Base-by-base conservation (phyloP, 2,888 invertebrate genomes). In the Mimas tiliae region DNA sequence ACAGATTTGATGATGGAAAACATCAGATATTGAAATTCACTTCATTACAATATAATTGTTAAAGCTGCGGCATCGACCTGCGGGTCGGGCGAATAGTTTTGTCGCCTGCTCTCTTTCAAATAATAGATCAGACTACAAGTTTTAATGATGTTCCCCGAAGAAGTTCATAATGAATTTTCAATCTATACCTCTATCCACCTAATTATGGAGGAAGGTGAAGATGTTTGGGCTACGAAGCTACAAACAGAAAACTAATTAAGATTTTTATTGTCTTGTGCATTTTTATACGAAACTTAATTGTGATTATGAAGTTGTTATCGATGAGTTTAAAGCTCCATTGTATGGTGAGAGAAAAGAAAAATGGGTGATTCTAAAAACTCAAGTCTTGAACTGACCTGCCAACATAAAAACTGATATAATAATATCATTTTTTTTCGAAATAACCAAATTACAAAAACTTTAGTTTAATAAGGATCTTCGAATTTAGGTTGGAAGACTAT, bases 141-240 rank as follows among this genome's bases (percentile, higher is more conserved):
- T 58, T 58, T 58, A 58, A 58, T 58, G 58, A 42, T 58, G 58
- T 58, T 58, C 42, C 38, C 42, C 38, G 19, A 42, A 42, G 58
- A 19, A 58, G 58, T 58, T 58, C 58, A 42, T 58, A 42, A 21
- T 58, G 42, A 58, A 58, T 12, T 58, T 58, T 58, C 58, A 58
- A 9, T 58, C 6, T 58, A 19, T 58, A 55, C 16, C 38, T 42
- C 21, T 16, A 27, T 21, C 21, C n/a, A 38, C 38, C 0, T 58
- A 58, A 58, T 58, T 58, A 58, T 42, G 8, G 19, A 42, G 19
- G 19, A 58, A 58, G 58, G 42, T 42, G 58, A 12, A 58, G 58
- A 38, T 58, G 14, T 38, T 34, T 34, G 16, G 9, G 2, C 16
- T 51, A 19, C 19, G 19, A 42, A 19, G 45, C 14, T 42, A 45